Evolutionary conservation across 2,888 invertebrate genomes (phyloP).

Genomic region (Scaptomyza parva): DNA sequence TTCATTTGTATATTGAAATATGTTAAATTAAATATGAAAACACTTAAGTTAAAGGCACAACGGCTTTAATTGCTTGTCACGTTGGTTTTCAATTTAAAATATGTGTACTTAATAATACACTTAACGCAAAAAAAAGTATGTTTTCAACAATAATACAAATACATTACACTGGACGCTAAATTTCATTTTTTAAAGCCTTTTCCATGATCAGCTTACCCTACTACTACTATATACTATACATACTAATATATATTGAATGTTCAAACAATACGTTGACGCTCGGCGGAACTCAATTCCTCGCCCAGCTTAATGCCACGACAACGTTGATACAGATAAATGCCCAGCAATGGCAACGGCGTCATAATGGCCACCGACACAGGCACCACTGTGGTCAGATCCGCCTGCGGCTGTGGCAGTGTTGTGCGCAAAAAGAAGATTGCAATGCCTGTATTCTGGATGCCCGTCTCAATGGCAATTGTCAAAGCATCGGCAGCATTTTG

Average conservation of each 20-base stretch:
- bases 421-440: slow-evolving; percentile 94
- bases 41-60: background rate
- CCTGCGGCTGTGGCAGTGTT: slow-evolving; percentile 93
- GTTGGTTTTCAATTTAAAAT: background rate
- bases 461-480: slow-evolving; percentile 97
- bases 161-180: background rate
- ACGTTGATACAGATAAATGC: slow-evolving; percentile 85
- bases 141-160: slow-evolving; percentile 1
- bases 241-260: background rate
- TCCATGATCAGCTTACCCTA: background rate
- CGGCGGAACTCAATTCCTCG: slow-evolving; percentile 32
- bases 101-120: background rate
- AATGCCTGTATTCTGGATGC: slow-evolving; percentile 96
- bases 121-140: too few species aligned
- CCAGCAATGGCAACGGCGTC: slow-evolving; percentile 94
- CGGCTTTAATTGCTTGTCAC: background rate
- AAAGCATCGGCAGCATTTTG: slow-evolving; percentile 89
- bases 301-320: slow-evolving; percentile 35
- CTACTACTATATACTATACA: background rate
- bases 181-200: background rate
- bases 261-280: slow-evolving; percentile 60
- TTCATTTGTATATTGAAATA: background rate
- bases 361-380: slow-evolving; percentile 96
- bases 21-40: background rate
- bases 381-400: slow-evolving; percentile 95